A percentile compares a stretch with the other conserved stretches of the same genome.
Evolutionary conservation across 1,140 invertebrate species (phyloP).

Genomic region (Lepidotrigona ventralis): DNA sequence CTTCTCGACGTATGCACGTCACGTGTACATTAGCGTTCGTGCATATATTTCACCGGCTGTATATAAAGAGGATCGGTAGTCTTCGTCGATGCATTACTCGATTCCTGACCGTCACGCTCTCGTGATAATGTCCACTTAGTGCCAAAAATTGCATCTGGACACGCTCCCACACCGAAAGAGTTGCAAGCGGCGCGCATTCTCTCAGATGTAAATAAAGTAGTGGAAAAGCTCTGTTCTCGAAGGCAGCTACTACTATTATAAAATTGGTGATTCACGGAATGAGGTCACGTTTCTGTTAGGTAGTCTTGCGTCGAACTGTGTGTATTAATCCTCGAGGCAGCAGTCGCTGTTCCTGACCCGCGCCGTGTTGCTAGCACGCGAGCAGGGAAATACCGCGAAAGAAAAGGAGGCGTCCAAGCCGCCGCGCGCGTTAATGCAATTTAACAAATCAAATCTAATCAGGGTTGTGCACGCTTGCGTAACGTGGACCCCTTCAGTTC

Average conservation of each 20-base stretch:
- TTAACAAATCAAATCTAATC: slow-evolving; percentile 60
- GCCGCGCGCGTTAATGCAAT: slow-evolving; percentile 45
- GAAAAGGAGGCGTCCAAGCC: slow-evolving; percentile 32
- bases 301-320: slow-evolving; percentile 64
- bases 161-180: not conserved
- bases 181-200: not conserved
- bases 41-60: not conserved
- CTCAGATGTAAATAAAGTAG: slow-evolving; percentile 57
- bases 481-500: slow-evolving; percentile 12
- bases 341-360: slow-evolving; percentile 76
- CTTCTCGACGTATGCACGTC: not conserved
- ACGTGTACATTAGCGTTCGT: not conserved
- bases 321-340: slow-evolving; percentile 68
- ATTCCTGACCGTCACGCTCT: not conserved
- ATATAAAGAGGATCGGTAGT: not conserved
- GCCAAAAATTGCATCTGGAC: slow-evolving; percentile 14
- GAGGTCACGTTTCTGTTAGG: slow-evolving; percentile 73
- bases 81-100: too few relatives aligned
- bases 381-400: slow-evolving; percentile 29
- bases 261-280: slow-evolving; percentile 77
- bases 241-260: slow-evolving; percentile 73
- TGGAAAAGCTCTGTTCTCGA: slow-evolving; percentile 45
- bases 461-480: slow-evolving; percentile 9
- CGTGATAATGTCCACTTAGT: not conserved
- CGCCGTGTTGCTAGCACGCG: slow-evolving; percentile 52